Base-by-base conservation (phyloP, 2,888 invertebrate species). In the Luperina testacea region DNA sequence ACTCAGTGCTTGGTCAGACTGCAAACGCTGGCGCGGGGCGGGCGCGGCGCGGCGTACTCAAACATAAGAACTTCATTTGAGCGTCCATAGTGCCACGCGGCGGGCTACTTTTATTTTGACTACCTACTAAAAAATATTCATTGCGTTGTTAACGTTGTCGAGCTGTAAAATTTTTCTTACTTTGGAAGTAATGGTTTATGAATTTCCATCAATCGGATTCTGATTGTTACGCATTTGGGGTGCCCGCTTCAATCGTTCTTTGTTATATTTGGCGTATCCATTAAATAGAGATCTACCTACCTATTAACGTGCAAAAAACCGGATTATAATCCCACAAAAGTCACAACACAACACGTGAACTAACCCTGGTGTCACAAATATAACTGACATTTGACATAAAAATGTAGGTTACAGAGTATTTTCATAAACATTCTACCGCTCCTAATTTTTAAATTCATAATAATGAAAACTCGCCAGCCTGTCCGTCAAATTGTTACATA, bases 341-440 rank as follows among this genome's bases (percentile, higher is more conserved):
- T 17, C 42, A 59, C 13, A 27, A 11, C 5, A 51, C 4, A 32
- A 8, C 11, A 32, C 24, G 27, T 51, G 32, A 59, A 24, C 1
- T 24, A 53, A 6, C 42, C 7, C 20, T 20, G 0, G 8, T 27
- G 51, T 2, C 27, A 42, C 11, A 51, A 67, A 32, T 59, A 59
- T 42, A 67, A 59, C 77, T 42, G 45, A 83, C 45, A 0, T 68
- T 48, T 61, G 61, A 63, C 83, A 63, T 32, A 63, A 57, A 78
- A 63, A 83, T 78, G 0, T 80, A 63, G 67, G 78, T 80, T 78
- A 78, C 67, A 15, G n/a, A 27, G 53, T 83, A 6, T 45, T 61
- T 68, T 78, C 17, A 48, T 38, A 68, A 77, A 80, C 9, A 80
- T 53, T 77, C 24, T 9, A 24, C n/a, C 17, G 13, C 24, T 67